Conservation (phyloP, 1,140 invertebrate species). For the Drosophila trapezifrons region DNA sequence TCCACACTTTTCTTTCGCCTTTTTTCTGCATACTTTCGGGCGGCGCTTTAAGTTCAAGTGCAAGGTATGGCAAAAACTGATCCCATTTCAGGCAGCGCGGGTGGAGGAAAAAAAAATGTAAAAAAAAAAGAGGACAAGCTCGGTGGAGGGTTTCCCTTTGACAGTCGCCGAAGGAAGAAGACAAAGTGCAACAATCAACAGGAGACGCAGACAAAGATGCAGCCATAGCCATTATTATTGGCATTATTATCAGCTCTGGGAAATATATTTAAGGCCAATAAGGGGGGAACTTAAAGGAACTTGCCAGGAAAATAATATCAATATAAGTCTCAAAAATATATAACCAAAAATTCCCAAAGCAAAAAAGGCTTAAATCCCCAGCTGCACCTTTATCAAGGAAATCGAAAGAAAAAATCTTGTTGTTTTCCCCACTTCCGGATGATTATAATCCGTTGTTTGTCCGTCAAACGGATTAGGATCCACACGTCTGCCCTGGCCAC, state of each 20-base stretch:
- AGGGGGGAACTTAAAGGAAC: too few relatives aligned
- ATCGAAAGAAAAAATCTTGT: slow-evolving; percentile 8
- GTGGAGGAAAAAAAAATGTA: slow-evolving; percentile 1
- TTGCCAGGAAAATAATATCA: too few relatives aligned
- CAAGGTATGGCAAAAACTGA: slow-evolving; percentile 35
- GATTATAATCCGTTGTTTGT: slow-evolving; percentile 77
- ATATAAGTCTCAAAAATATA: too few relatives aligned
- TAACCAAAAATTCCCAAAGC: too few relatives aligned
- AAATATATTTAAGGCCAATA: too few relatives aligned
- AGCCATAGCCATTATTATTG: slow-evolving; percentile 6
- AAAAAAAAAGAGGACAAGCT: not conserved
- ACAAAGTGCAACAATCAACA: slow-evolving; percentile 20
- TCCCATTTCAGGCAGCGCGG: slow-evolving; percentile 29
- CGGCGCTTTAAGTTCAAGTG: slow-evolving; percentile 72
- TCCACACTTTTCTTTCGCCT: not conserved
- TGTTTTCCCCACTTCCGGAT: slow-evolving; percentile 41
- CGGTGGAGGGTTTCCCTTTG: slow-evolving; percentile 18
- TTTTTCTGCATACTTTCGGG: slow-evolving; percentile 46
- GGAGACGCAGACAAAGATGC: not conserved
- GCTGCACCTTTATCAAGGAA: slow-evolving; percentile 16
- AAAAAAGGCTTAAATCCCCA: too few relatives aligned
- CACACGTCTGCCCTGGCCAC: slow-evolving; percentile 44
- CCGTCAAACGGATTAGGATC: slow-evolving; percentile 71
- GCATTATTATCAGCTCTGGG: not conserved
- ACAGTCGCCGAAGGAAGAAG: slow-evolving; percentile 41